These are phyloP conservation scores for Drosophila nr. medialis DNA, from an alignment of 2,888 invertebrate genomes.

Conservation along the genomic window DNA sequence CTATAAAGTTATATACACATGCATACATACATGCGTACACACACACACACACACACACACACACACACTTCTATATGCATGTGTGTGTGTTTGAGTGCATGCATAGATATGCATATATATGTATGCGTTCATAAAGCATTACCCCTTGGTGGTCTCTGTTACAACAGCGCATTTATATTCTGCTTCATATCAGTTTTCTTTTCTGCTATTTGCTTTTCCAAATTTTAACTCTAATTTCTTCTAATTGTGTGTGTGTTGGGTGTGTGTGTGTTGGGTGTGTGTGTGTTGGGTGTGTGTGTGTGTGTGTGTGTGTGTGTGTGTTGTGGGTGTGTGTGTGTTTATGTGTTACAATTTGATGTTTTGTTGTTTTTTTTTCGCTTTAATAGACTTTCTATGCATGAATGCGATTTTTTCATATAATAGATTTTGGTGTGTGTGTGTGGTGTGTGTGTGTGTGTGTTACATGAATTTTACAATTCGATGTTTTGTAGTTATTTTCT, in stretches of 20 bases:
- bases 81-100: not conserved
- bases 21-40: not conserved
- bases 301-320: conserved; percentile 4
- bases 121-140: conserved; percentile 80
- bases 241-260: conserved; percentile 15
- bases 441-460: conserved; percentile 6
- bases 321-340: conserved; percentile 17
- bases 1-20: conserved; percentile 18
- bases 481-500: not conserved
- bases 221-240: conserved; percentile 22
- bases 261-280: not conserved
- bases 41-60: not conserved
- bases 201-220: conserved; percentile 1
- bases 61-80: not conserved
- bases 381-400: conserved; percentile 10
- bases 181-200: conserved; percentile 12
- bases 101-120: conserved; percentile 14
- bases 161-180: conserved; percentile 75
- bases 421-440: conserved; percentile 7
- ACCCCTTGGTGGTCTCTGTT: conserved; percentile 84
- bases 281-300: not conserved
- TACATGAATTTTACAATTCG: not conserved
- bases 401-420: conserved; percentile 8
- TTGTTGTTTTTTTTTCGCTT: not conserved
- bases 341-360: not conserved